Conservation (phyloP, 92 coral and sea anemone species). For the Chrysogorgia sp. region DNA sequence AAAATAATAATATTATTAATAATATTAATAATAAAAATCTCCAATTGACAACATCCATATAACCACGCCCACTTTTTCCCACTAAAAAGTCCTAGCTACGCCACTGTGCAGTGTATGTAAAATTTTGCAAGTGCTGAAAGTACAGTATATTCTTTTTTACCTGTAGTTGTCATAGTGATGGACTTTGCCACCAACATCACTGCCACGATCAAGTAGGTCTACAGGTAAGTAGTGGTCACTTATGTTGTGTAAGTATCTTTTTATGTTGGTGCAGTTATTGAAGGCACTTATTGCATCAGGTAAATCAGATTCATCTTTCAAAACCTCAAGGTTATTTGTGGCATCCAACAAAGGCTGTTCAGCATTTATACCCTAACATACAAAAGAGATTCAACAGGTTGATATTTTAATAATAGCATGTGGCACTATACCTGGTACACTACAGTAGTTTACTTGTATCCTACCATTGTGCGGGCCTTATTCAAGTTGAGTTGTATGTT, state of each 20-base stretch:
- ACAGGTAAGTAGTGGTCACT: constrained; percentile 13
- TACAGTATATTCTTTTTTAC: neutral
- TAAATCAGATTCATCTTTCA: neutral
- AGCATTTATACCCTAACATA: neutral
- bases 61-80: neutral
- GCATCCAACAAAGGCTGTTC: neutral
- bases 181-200: constrained; percentile 20
- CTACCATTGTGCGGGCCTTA: neutral
- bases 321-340: neutral
- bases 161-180: constrained; percentile 37
- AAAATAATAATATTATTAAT: no score
- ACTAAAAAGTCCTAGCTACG: neutral
- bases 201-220: neutral
- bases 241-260: neutral
- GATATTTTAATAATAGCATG: neutral
- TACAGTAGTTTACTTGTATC: neutral
- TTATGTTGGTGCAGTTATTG: neutral
- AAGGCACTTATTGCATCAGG: neutral
- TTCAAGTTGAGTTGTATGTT: constrained; percentile 6
- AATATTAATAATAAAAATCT: no score
- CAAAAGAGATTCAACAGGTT: neutral
- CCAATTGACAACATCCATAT: no score
- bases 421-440: neutral
- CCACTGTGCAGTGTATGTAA: no score
- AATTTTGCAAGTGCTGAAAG: no score